These are phyloP conservation scores for Hiodon tergisus DNA, from an alignment of 2,113 vertebrate species.

Conservation along the genomic window DNA sequence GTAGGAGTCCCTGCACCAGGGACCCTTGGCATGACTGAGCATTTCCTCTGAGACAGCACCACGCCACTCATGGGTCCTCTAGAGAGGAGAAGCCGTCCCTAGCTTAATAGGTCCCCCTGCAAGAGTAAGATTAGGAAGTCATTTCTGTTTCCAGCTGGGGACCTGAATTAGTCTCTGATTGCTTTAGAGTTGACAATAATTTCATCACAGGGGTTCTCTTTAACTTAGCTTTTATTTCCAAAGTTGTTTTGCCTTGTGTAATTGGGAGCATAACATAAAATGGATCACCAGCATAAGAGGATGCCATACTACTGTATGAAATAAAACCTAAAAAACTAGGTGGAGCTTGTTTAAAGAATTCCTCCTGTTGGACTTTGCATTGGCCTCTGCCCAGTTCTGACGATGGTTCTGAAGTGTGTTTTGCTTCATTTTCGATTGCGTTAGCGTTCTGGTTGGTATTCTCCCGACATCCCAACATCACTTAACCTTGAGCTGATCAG, in stretches of 20 bases:
- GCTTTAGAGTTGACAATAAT: slow-evolving; percentile 31
- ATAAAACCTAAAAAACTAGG: neutral
- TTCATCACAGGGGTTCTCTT: slow-evolving; percentile 29
- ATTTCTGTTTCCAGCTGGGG: slow-evolving; percentile 14
- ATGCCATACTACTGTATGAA: neutral
- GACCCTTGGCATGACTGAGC: neutral
- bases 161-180: slow-evolving; percentile 26
- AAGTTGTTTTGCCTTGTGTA: slow-evolving; percentile 20
- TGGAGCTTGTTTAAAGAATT: neutral
- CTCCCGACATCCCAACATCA: slow-evolving; percentile 30
- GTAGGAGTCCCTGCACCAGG: too few species aligned
- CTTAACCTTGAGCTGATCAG: slow-evolving; percentile 26
- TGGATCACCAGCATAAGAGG: slow-evolving; percentile 5
- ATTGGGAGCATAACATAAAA: slow-evolving; percentile 26
- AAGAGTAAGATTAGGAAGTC: slow-evolving; percentile 19
- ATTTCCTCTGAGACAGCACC: neutral
- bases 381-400: neutral
- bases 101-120: slow-evolving; percentile 20
- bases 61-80: neutral
- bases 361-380: neutral
- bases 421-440: neutral
- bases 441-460: neutral
- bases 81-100: neutral
- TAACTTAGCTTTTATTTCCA: slow-evolving; percentile 17
- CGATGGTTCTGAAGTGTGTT: neutral